A percentile compares a stretch with the other conserved stretches of the same genome.
Evolutionary conservation across 2,113 vertebrate species (phyloP).

Genomic region (Scomber scombrus): DNA sequence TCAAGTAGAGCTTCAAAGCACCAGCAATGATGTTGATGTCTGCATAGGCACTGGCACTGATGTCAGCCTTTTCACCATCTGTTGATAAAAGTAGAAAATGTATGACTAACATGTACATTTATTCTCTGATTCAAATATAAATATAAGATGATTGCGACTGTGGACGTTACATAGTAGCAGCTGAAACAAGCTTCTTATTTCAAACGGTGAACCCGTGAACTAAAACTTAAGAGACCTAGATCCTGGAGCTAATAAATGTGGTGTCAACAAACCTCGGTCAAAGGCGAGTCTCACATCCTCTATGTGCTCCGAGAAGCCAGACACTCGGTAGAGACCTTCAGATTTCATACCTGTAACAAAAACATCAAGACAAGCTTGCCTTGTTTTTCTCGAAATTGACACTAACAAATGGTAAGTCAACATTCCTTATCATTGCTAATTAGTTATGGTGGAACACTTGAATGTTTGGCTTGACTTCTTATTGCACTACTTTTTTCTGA

Average conservation of each 20-base stretch:
- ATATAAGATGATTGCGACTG: not conserved
- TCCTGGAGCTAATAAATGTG: conserved; percentile 22
- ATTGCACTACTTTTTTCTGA: not conserved
- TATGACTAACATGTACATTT: not conserved
- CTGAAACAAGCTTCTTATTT: conserved; percentile 37
- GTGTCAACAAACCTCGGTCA: conserved; percentile 90
- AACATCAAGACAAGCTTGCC: not conserved
- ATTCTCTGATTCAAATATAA: not conserved
- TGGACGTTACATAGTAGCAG: not conserved
- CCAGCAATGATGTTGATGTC: conserved; percentile 98
- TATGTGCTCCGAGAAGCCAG: conserved; percentile 97
- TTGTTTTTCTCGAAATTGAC: not conserved
- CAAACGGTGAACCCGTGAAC: conserved; percentile 23
- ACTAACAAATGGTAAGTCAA: not conserved
- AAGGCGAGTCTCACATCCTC: conserved; percentile 97
- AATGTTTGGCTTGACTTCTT: not conserved
- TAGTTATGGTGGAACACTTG: not conserved
- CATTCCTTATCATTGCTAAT: conserved; percentile 1
- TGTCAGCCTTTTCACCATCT: conserved; percentile 98
- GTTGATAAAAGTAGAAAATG: conserved; percentile 65
- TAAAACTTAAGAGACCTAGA: conserved; percentile 26
- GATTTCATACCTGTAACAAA: conserved; percentile 90
- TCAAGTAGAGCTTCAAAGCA: conserved; percentile 96
- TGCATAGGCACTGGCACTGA: conserved; percentile 91
- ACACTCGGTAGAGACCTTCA: conserved; percentile 96